Base-by-base conservation (phyloP, 2,113 vertebrate genomes). In the Sterna hirundo region DNA sequence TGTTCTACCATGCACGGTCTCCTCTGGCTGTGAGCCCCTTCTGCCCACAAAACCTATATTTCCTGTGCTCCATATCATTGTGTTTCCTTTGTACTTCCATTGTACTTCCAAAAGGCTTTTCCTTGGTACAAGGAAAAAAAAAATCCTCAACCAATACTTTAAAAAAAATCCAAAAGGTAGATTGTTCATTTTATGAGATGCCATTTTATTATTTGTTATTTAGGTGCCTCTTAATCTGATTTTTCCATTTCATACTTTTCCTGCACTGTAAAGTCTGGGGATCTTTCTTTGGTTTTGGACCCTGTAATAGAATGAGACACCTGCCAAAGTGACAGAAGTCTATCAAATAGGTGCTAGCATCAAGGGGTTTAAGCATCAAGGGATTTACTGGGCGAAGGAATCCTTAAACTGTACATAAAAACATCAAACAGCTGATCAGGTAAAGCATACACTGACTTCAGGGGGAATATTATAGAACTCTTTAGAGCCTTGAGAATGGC, bases 401-500 rank as follows among this genome's bases (percentile, higher is more conserved):
- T 92, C 65, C 87, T 82, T 82, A 54, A 86, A 18, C 76, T 86
- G 10, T 85, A 64, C 21, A 65, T 71, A 61, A 93, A 94, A 95
- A 7, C 23, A 34, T 68, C 26, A 87, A 84, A 70, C 0, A 4
- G 5, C 40, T 68, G 51, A 69, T 71, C 15, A 83, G 36, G 44
- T 86, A n/a, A 92, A 94, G 34, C 61, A 52, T 34, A 57, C 1
- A 0, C 29, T 75, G 74, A 52, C 89, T 93, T 96, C 64, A 87
- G 9, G 42, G 52, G 65, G 76, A 82, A 72, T 34, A 49, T 46
- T 86, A 49, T 66, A 79, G 88, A 79, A 72, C 44, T 64, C 69
- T 87, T 91, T 42, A 79, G 62, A 91, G 87, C 21, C 49, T 76
- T 83, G 70, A 90, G 79, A 96, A 92, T 81, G 68, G 49, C 71